Evolutionary conservation across 2,888 invertebrate genomes (phyloP), one percentile per base, ranked within the genome.

Genomic region (Drosophila robusta): DNA sequence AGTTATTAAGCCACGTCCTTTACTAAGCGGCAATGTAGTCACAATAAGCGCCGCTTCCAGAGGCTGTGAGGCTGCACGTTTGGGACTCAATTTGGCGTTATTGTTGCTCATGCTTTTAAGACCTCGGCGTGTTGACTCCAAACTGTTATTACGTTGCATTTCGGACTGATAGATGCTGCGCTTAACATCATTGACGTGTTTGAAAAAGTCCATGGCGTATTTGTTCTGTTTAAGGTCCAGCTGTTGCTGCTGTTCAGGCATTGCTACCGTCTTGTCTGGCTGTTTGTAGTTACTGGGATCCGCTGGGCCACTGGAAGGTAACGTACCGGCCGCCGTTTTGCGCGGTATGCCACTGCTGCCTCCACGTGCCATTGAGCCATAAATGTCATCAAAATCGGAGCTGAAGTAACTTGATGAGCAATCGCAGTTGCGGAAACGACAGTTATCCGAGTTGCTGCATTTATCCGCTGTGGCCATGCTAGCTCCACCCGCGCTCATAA

Each of bases 381-480:
- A 92, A 9, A 91, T 70, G 14, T 92, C 92, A 75, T 92, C 92
- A 34, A 92, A 92, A 38, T 92, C 92, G 0, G 92, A 92, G 18
- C 92, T 92, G 39, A 92, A 92, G 47, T 92, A 92, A 32, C 92
- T 92, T 4, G 92, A 92, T 4, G 92, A 92, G 62, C 92, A 92
- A 49, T 92, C 92, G 56, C 92, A 92, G 38, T 92, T 92, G 9
- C 91, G 85, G 36, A 92, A 92, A 3, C 91, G 91, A 60, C 92
- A 92, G 24, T 90, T 92, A 63, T 92, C 92, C 7, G 92, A 92
- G 56, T 90, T 92, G 63, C 90, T 91, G 70, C 92, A 92, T 70
- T 92, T 92, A 7, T 92, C 92, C 3, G 76, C 81, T 0, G 58
- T 29, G 2, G 24, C 18, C 7, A 26, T 24, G 11, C n/a, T 44